Percentiles rank a stretch among this genome's conserved stretches.
phyloP scores from a whole-genome alignment of 2,113 vertebrate genomes.

The Sapajus apella region DNA sequence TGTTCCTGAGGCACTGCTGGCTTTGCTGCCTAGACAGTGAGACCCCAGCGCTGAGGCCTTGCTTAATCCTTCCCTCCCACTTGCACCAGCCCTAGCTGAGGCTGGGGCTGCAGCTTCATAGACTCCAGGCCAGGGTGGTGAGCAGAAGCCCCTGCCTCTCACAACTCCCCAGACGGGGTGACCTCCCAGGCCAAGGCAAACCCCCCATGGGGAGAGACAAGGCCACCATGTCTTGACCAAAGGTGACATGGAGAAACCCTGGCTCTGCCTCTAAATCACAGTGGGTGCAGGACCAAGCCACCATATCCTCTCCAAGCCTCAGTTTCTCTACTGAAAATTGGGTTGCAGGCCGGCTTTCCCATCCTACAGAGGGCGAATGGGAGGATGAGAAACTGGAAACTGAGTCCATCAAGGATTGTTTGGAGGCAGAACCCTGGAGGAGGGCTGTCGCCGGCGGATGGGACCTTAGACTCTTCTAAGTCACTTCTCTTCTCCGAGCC shows the following conservation, averaged over 20 bases:
- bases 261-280: not conserved
- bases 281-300: not conserved
- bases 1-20: not conserved
- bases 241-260: not conserved
- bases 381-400: not conserved
- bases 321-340: not conserved
- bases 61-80: not conserved
- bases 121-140: not conserved
- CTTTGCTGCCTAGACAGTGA: not conserved
- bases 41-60: not conserved
- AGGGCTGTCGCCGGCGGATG: not conserved
- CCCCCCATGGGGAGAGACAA: not conserved
- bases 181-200: not conserved
- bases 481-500: not conserved
- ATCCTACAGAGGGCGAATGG: not conserved
- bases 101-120: fast-evolving
- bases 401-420: fast-evolving
- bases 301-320: not conserved
- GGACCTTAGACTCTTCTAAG: not conserved
- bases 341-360: not conserved
- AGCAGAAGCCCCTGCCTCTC: not conserved
- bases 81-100: not conserved
- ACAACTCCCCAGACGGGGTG: not conserved
- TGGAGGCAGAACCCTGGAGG: not conserved
- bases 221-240: not conserved